phyloP scores from a whole-genome alignment of 2,888 invertebrate genomes.

The Romanomermis culicivorax region DNA sequence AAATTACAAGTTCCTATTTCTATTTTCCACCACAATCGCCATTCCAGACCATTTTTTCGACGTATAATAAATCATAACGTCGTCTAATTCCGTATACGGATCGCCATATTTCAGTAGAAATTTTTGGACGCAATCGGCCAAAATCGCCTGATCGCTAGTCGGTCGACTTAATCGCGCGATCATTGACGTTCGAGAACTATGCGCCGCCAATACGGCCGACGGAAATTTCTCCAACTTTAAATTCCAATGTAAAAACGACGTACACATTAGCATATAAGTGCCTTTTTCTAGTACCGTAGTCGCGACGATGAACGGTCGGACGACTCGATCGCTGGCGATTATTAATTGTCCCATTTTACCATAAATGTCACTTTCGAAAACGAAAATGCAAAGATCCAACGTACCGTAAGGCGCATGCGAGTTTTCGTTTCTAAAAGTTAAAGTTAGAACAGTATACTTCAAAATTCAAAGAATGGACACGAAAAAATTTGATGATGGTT shows the following conservation, averaged over 20 bases:
- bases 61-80: neutral
- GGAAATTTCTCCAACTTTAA: conserved; percentile 39
- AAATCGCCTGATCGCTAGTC: conserved; percentile 40
- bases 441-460: too few relatives aligned
- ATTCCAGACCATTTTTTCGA: conserved; percentile 46
- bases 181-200: conserved; percentile 72
- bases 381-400: conserved; percentile 60
- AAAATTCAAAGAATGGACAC: neutral
- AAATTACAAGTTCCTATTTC: conserved; percentile 7
- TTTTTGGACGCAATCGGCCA: conserved; percentile 82
- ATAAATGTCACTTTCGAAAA: conserved; percentile 28
- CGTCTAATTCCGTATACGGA: conserved; percentile 36
- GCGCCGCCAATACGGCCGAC: conserved; percentile 70
- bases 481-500: too few relatives aligned
- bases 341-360: conserved; percentile 48
- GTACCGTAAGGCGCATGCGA: conserved; percentile 25
- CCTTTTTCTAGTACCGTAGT: conserved; percentile 85
- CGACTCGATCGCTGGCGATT: conserved; percentile 58
- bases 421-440: too few relatives aligned
- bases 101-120: conserved; percentile 61
- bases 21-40: conserved; percentile 84
- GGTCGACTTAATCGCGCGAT: conserved; percentile 63
- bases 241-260: conserved; percentile 92
- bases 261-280: conserved; percentile 66
- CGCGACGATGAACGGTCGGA: conserved; percentile 73